Base-by-base conservation (phyloP, 2,888 invertebrate genomes). In the Ectemnius continuus region DNA sequence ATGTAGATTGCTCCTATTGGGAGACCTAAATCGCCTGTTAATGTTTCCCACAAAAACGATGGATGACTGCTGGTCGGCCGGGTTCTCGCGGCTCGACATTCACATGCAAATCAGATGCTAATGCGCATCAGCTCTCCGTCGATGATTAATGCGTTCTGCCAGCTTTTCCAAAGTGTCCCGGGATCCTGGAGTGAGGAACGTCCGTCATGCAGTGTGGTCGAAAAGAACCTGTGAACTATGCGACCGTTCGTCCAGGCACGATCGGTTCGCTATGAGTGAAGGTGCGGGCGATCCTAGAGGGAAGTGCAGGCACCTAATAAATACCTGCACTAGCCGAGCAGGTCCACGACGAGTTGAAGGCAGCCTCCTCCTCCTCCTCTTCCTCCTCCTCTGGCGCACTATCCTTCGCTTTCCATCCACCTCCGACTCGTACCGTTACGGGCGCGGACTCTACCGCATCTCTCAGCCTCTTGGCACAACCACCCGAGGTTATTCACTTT, bases 311-410 rank as follows among this genome's bases (percentile, higher is more conserved):
- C 82, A 85, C 77, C 80, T 85, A 83, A 85, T 85, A 85, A 87
- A 87, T 87, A 87, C 87, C 84, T 84, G 84, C 83, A 85, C 87
- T 81, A 82, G 84, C 85, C 84, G 79, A 84, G 84, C 87, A 85
- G 83, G 85, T 86, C 83, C 82, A 82, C 80, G 70, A 76, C 78
- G 79, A 84, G 80, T 81, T 81, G 78, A 83, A 84, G 82, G 62
- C 80, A 73, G 74, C 63, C 68, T 74, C 52, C 75, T 76, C 70
- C 79, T 79, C 74, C 76, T 81, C 79, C n/a, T n/a, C n/a, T n/a
- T 74, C 52, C 75, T 76, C 70, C 79, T 79, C 74, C 76, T 81
- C 79, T 68, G 71, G 60, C 47, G 73, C 72, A 56, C 66, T 26
- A 56, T 36, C 16, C 61, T 46, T 68, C 70, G 13, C 63, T 46